Percentiles rank a stretch among this genome's conserved stretches.
phyloP scores from a whole-genome alignment of 2,113 vertebrate species.

The Tenrec ecaudatus region DNA sequence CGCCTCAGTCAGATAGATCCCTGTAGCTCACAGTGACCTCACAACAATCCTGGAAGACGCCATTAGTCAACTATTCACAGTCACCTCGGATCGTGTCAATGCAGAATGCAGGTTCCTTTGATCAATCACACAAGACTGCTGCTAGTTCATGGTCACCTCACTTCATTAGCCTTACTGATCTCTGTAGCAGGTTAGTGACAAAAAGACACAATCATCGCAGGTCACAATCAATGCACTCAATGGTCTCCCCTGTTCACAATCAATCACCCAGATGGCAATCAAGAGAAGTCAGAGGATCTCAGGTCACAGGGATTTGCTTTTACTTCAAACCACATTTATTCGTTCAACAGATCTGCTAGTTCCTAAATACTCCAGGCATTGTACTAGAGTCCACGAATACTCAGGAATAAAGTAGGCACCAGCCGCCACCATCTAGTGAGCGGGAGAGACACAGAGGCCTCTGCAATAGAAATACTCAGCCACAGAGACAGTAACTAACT shows the following conservation, averaged over 20 bases:
- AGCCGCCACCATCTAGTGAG: constrained; percentile 59
- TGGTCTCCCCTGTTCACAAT: not conserved
- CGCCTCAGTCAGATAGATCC: not conserved
- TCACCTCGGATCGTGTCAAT: not conserved
- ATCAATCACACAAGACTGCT: not conserved
- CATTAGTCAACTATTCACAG: not conserved
- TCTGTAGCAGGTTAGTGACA: not conserved
- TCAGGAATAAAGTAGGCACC: not conserved
- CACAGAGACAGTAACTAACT: not conserved
- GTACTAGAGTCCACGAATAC: constrained; percentile 7
- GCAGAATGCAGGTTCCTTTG: not conserved
- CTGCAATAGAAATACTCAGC: constrained; percentile 17
- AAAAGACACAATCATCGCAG: not conserved
- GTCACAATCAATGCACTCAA: not conserved
- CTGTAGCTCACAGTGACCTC: not conserved
- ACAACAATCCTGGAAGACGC: not conserved
- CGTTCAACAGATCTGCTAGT: constrained; percentile 28
- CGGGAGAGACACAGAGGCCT: constrained; percentile 37
- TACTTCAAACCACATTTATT: constrained; percentile 23
- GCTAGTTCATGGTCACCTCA: not conserved
- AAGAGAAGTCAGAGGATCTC: not conserved
- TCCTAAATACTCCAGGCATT: not conserved
- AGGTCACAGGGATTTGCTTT: not conserved
- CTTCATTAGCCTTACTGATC: not conserved
- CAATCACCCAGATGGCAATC: not conserved